A percentile compares a stretch with the other conserved stretches of the same genome.
Conservation (phyloP, 2,797 vertebrate genomes). For the Notolepis coatsorum region DNA sequence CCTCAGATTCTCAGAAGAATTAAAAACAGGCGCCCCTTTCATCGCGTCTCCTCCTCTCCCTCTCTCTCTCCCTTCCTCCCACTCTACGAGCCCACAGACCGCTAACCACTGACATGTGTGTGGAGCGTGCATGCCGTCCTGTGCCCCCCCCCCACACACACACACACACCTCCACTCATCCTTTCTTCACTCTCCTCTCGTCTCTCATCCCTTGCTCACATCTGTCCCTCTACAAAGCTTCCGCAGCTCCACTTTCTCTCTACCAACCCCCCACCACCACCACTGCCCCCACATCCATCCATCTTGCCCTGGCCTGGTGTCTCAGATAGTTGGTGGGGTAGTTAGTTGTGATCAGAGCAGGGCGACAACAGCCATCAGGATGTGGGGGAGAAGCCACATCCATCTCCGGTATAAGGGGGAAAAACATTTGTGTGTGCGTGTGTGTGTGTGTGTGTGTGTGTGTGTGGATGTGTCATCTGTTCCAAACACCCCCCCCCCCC, state of each 20-base stretch:
- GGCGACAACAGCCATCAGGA: conserved; percentile 45
- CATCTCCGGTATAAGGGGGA: conserved; percentile 17
- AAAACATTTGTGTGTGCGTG: background rate
- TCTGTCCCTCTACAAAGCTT: conserved; percentile 38
- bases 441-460: too few relatives aligned
- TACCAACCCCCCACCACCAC: conserved; percentile 5
- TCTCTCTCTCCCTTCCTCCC: conserved; percentile 32
- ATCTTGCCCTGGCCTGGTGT: conserved; percentile 35
- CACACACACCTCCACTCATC: too few relatives aligned
- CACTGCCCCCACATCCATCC: conserved; percentile 7
- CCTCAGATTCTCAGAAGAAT: conserved; percentile 70
- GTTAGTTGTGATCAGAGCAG: conserved; percentile 52
- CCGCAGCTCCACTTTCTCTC: conserved; percentile 48
- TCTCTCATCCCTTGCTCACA: conserved; percentile 35
- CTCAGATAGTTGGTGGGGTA: too few relatives aligned
- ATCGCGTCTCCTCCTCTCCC: conserved; percentile 53
- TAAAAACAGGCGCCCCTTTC: conserved; percentile 76
- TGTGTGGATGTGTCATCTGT: conserved; percentile 44
- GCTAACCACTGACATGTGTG: conserved; percentile 84
- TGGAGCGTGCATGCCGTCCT: conserved; percentile 62
- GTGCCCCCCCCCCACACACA: conserved; percentile 55
- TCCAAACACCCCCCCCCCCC: conserved; percentile 29
- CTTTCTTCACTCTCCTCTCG: conserved; percentile 12
- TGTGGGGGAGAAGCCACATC: conserved; percentile 73
- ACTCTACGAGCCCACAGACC: conserved; percentile 63